Evolutionary conservation across 2,113 vertebrate species (phyloP), one percentile per base, ranked within the genome.

Genomic region (Tychaedon coryphoeus): DNA sequence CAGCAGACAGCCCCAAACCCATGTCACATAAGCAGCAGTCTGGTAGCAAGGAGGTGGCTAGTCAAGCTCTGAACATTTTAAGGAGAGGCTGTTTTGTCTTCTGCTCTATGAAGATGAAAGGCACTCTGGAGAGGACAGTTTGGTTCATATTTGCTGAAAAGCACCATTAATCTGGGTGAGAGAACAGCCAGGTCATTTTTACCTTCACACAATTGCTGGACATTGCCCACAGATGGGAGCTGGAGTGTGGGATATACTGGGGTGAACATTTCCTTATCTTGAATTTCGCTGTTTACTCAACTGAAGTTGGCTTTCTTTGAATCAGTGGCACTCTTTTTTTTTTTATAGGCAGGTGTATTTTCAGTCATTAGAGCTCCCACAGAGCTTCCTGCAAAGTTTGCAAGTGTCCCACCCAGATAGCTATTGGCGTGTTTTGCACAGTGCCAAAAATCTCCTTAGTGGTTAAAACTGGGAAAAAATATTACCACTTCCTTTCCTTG

Each of bases 141-240:
- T 28, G 26, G 19, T 67, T 66, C 22, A 60, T n/a, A 23, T 70
- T 86, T 91, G 33, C 43, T 48, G 51, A 38, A 90, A 83, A 80
- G 12, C 54, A 76, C 19, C 26, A 33, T 70, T 56, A 28, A 71
- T 8, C 23, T 57, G 47, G 15, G 14, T 81, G 40, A 90, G 50
- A 75, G 71, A 53, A 33, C 13, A 84, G 15, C 8, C 31, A 36
- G 43, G 40, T 73, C 0, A 0, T 58, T 95, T 88, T 84, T 40
- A 53, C 61, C 18, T 84, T 56, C 50, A 65, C 38, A 14, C 5
- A 19, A 23, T 20, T 67, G 24, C 38, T 77, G 56, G 33, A 80
- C 3, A 7, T 61, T 1, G 0, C 12, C 9, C 48, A 56, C 1
- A 2, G 23, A 26, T 6, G 14, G 53, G 36, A 92, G 47, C 56